A percentile compares a stretch with the other conserved stretches of the same genome.
Conservation (phyloP, 2,113 vertebrate genomes). For the Cyanoliseus patagonus region DNA sequence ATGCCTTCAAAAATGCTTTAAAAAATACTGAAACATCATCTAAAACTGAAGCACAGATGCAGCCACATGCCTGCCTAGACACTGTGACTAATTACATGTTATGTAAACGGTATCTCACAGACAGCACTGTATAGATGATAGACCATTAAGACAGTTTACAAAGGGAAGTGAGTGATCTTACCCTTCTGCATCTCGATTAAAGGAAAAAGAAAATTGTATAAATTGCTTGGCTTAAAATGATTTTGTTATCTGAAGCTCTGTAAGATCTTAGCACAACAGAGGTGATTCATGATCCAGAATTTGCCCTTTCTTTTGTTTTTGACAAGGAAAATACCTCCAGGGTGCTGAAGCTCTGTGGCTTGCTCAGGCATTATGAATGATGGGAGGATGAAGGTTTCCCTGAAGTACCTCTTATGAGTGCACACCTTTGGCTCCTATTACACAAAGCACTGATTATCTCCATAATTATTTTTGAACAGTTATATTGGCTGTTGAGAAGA, state of each 20-base stretch:
- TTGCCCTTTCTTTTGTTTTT: not conserved
- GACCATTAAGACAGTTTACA: constrained; percentile 25
- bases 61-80: not conserved
- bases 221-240: not conserved
- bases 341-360: not conserved
- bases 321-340: not conserved
- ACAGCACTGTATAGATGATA: not conserved
- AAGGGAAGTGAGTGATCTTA: not conserved
- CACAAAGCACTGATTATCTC: not conserved
- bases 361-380: not conserved
- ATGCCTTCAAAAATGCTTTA: not conserved
- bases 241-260: not conserved
- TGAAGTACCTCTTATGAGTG: not conserved
- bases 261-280: not conserved
- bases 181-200: constrained; percentile 21
- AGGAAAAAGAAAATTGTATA: not conserved
- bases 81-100: not conserved
- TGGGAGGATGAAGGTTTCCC: not conserved
- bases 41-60: not conserved
- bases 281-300: not conserved
- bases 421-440: not conserved
- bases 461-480: not conserved
- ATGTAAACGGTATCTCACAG: not conserved
- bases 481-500: not conserved
- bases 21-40: not conserved